phyloP scores from a whole-genome alignment of 2,113 vertebrate genomes.

The Equus quagga region DNA sequence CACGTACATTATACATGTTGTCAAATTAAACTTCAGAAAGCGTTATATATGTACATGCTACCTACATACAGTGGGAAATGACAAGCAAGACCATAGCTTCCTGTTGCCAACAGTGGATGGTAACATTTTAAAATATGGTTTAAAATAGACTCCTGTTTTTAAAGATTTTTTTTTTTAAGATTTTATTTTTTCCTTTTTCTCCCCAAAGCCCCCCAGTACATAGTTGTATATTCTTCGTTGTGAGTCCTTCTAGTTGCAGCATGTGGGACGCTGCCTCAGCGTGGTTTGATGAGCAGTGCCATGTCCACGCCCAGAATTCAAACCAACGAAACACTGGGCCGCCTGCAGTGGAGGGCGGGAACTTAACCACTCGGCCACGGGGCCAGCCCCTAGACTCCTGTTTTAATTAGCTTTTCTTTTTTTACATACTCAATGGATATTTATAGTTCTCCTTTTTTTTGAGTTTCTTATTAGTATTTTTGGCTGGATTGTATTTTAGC shows the following conservation, averaged over 20 bases:
- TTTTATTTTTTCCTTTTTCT: too few species aligned
- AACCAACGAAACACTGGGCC: too few species aligned
- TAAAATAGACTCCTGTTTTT: not conserved
- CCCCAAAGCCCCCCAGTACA: too few species aligned
- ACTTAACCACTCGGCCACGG: too few species aligned
- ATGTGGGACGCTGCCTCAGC: too few species aligned
- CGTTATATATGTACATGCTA: not conserved
- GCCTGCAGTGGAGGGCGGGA: too few species aligned
- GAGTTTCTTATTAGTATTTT: not conserved
- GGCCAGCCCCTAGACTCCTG: not conserved
- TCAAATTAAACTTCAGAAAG: slow-evolving; percentile 34
- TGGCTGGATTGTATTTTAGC: not conserved
- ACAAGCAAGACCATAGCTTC: not conserved
- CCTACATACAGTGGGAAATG: not conserved
- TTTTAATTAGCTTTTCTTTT: not conserved
- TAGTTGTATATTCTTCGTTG: too few species aligned
- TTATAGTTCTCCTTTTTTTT: not conserved
- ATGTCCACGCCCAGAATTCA: too few species aligned
- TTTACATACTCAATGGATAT: not conserved
- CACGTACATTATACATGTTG: not conserved
- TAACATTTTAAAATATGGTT: not conserved
- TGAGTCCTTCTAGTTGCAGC: too few species aligned
- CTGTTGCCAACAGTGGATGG: not conserved
- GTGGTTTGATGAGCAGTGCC: too few species aligned
- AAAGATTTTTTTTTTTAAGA: too few species aligned